A percentile compares a stretch with the other conserved stretches of the same genome.
Evolutionary conservation across 2,888 invertebrate species (phyloP).

Genomic region (Eutolmus rufibarbis): DNA sequence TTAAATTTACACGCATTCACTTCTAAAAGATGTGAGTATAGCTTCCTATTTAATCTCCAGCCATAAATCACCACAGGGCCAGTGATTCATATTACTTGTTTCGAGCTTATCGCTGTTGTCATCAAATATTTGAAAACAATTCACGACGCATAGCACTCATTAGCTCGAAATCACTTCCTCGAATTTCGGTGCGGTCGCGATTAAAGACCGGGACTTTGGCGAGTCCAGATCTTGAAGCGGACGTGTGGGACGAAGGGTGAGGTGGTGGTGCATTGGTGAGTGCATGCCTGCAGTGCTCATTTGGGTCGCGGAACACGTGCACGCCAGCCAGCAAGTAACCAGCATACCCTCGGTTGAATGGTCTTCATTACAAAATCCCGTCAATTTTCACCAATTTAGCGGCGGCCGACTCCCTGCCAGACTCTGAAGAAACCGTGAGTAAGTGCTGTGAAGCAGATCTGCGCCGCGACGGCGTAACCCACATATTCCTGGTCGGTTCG

Average conservation of each 20-base stretch:
- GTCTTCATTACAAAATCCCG: conserved; percentile 35
- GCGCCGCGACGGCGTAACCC: conserved; percentile 11
- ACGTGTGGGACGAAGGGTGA: neutral
- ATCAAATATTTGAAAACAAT: neutral
- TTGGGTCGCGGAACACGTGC: conserved; percentile 30
- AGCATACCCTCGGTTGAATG: conserved; percentile 1
- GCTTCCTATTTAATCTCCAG: neutral
- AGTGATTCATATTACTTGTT: neutral
- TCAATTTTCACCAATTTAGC: conserved; percentile 38
- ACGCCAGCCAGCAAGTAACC: neutral
- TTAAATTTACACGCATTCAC: too few species aligned
- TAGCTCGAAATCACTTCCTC: neutral
- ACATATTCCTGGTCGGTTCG: neutral
- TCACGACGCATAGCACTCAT: neutral
- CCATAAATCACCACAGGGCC: neutral
- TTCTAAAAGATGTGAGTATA: too few species aligned
- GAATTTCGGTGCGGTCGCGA: neutral
- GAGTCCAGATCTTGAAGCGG: neutral
- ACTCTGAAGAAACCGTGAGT: neutral
- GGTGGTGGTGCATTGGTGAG: neutral
- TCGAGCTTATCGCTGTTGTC: neutral
- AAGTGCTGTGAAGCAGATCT: neutral
- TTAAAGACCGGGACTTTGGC: neutral
- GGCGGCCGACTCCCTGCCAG: neutral
- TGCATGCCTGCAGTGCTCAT: neutral